These are phyloP conservation scores for Agelas oroides DNA, from an alignment of 37 sponge, comb jelly and placozoan species.

Conservation along the genomic window DNA sequence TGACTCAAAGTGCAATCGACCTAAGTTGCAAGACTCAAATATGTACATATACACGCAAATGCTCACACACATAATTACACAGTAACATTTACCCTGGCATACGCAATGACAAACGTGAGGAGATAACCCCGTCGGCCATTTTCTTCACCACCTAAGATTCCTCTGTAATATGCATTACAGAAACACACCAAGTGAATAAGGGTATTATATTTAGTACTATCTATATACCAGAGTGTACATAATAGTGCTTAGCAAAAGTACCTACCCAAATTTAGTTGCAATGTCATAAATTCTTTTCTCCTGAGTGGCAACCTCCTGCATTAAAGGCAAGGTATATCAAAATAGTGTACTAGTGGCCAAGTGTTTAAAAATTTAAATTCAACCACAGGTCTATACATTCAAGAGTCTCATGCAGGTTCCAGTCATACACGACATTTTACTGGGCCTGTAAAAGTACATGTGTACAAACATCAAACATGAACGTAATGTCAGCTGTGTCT, in stretches of 20 bases:
- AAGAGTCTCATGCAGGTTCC: no score
- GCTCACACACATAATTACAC: not conserved
- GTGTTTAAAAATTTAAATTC: no score
- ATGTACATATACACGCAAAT: no score
- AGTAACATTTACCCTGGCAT: constrained; percentile 87
- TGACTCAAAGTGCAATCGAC: no score
- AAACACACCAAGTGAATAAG: not conserved
- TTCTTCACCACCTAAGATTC: constrained; percentile 92
- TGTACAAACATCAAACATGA: no score
- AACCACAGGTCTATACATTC: no score
- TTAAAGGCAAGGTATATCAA: not conserved
- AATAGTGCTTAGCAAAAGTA: not conserved
- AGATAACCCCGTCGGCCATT: constrained; percentile 93
- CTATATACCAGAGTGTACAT: not conserved
- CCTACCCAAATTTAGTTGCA: constrained; percentile 80
- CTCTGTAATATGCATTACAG: constrained; percentile 67
- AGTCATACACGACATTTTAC: no score
- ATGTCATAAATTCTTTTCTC: constrained; percentile 76
- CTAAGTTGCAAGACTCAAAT: no score
- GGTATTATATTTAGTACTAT: not conserved
- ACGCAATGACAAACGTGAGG: constrained; percentile 92
- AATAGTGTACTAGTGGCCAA: no score
- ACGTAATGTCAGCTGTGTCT: no score
- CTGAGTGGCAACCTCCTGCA: constrained; percentile 80
- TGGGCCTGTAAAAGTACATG: no score